Evolutionary conservation across 1,140 invertebrate genomes (phyloP), one percentile per base, ranked within the genome.

Genomic region (Sminthurinus signatus): DNA sequence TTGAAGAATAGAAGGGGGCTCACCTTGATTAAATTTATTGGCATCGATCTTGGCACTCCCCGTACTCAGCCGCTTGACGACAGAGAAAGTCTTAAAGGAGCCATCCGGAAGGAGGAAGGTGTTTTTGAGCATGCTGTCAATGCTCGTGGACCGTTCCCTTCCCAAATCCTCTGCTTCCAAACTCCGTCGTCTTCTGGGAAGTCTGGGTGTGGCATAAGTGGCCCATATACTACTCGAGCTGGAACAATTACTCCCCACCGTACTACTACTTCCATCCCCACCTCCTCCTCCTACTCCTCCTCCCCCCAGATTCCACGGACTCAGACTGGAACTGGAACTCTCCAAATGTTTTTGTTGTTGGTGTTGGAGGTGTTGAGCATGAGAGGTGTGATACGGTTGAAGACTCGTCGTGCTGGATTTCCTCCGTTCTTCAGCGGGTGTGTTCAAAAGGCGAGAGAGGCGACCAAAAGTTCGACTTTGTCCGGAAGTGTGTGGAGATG

Each of bases 371-470:
- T 25, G 54, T 10, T 56, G 54, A 19, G 17, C 5, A 36, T 56
- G 54, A 23, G 54, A 56, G 10, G 23, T 12, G 36, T 56, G 54
- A 23, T 56, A 56, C 10, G 8, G 54, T 23, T 56, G 54, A 10
- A 56, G 31, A 23, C 29, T 36, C 5, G 23, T 27, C 5, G 31
- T 56, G 27, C 29, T 27, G 4, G 50, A 32, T 42, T 56, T 56
- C 3, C 54, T 12, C 19, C 54, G 27, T 12, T 56, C 54, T 27
- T 56, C 88, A 79, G 63, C 87, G 77, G 21, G 31, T 23, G 86
- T 83, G 71, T 87, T 86, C 50, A 89, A 78, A 31, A 88, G 78
- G 65, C 84, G 80, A 8, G 86, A 83, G 28, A 89, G 77, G 36
- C 85, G 81, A 57, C 83, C 83, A 23, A 88, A 80, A 8, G 85